Evolutionary conservation across 2,113 vertebrate genomes (phyloP).

Genomic region (Paradoxurus hermaphroditus): DNA sequence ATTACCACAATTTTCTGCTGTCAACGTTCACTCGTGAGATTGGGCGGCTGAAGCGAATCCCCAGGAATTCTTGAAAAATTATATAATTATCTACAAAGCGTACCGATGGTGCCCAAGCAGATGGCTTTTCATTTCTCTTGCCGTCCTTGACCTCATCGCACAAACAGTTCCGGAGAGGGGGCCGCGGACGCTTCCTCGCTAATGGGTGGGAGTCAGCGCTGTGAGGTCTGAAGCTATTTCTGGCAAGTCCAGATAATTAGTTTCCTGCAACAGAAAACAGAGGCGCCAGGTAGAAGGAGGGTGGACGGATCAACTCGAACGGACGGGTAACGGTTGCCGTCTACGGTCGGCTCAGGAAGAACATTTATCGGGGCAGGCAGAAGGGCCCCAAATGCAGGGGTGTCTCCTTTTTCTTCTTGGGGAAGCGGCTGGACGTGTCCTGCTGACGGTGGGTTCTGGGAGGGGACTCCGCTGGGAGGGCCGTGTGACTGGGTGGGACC

Average conservation of each 20-base stretch:
- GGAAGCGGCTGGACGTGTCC: neutral
- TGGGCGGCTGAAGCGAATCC: slow-evolving; percentile 58
- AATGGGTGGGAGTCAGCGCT: slow-evolving; percentile 46
- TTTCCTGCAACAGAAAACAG: slow-evolving; percentile 44
- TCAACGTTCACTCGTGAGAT: slow-evolving; percentile 61
- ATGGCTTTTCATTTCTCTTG: slow-evolving; percentile 49
- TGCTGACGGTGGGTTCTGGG: neutral
- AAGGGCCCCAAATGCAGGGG: accelerated
- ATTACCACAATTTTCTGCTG: slow-evolving; percentile 67
- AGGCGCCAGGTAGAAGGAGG: neutral
- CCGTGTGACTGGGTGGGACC: neutral
- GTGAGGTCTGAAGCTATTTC: slow-evolving; percentile 57
- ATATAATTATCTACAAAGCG: slow-evolving; percentile 67
- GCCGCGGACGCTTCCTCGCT: slow-evolving; percentile 33
- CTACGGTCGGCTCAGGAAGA: neutral
- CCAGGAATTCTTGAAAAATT: slow-evolving; percentile 67
- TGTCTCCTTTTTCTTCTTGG: accelerated
- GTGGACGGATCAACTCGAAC: accelerated
- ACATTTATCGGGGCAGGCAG: accelerated
- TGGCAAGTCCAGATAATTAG: slow-evolving; percentile 61
- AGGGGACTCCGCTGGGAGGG: neutral
- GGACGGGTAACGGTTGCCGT: neutral
- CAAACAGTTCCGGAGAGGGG: slow-evolving; percentile 45
- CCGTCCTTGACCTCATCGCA: slow-evolving; percentile 56
- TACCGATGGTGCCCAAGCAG: slow-evolving; percentile 51